Conservation (phyloP, 2,113 vertebrate genomes). For the Phalacrocorax brasilianus region DNA sequence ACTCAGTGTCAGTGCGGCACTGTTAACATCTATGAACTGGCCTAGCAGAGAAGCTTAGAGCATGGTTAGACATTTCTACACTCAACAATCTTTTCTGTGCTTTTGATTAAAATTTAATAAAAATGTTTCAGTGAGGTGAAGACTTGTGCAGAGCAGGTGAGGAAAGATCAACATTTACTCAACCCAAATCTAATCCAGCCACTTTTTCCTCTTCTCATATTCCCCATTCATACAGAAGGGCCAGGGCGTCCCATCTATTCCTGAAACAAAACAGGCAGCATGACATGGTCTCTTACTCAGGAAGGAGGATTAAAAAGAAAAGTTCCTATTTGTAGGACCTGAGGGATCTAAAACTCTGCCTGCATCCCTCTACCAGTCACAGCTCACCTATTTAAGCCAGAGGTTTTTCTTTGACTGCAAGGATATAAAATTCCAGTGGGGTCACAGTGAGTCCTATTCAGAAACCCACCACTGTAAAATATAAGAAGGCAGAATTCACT, state of each 20-base stretch:
- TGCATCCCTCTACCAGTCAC: not conserved
- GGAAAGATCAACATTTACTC: slow-evolving; percentile 74
- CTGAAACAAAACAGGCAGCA: slow-evolving; percentile 30
- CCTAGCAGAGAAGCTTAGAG: not conserved
- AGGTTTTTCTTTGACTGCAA: slow-evolving; percentile 14
- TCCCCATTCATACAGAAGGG: slow-evolving; percentile 54
- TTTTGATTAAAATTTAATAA: slow-evolving; percentile 83
- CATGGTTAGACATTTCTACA: slow-evolving; percentile 44
- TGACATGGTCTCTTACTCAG: not conserved
- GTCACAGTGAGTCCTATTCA: not conserved
- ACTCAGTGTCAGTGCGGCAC: not conserved
- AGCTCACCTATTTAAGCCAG: slow-evolving; percentile 32
- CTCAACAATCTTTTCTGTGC: slow-evolving; percentile 72
- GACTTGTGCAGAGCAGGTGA: slow-evolving; percentile 73
- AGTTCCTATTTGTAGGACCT: not conserved
- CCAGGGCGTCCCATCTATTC: not conserved
- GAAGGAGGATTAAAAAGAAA: not conserved
- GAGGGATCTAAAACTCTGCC: slow-evolving; percentile 29
- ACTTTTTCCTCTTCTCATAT: slow-evolving; percentile 63
- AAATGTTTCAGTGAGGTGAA: slow-evolving; percentile 63
- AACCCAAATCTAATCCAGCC: slow-evolving; percentile 56
- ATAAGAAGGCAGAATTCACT: slow-evolving; percentile 26
- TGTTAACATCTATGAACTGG: not conserved
- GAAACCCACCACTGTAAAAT: slow-evolving; percentile 5
- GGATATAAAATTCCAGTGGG: not conserved